Evolutionary conservation across 2,797 vertebrate genomes (phyloP), one percentile per base, ranked within the genome.

Genomic region (Tenualosa thibaudeaui): DNA sequence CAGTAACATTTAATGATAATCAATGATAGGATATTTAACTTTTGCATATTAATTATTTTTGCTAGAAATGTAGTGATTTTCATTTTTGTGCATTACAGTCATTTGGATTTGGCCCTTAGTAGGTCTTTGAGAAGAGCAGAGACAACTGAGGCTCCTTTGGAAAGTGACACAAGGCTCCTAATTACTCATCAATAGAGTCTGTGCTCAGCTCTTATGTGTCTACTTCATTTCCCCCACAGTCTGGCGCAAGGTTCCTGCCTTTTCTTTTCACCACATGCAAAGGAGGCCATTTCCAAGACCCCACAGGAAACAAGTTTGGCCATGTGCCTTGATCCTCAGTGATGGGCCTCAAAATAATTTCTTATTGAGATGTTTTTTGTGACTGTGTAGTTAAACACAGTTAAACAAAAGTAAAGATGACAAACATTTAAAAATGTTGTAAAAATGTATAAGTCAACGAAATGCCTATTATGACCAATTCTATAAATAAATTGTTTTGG

Each of bases 141-240:
- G 13, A 71, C 26, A 17, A 71, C 65, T 37, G 24, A 40, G 81
- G 19, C 85, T 88, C 87, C 81, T 84, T 88, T 88, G 84, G 90
- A 86, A 92, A 87, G 62, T 91, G 82, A 86, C 90, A 88, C 90
- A 62, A 71, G 84, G 65, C 46, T 88, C 81, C 90, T 86, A 91
- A 91, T 88, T 92, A 87, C 86, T 85, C 82, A 84, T 88, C 81
- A 90, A 83, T 84, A 85, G 17, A 81, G 83, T 24, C 13, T 78
- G 82, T 86, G 86, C 15, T 12, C 19, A 22, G 5, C 7, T 19
- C 71, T 78, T 82, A 86, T 68, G 65, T 49, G 87, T 88, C 88
- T 90, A 78, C 71, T 83, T 78, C 60, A 81, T 87, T 84, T 89
- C 85, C 89, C 81, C 85, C 22, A 37, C 4, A 86, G 58, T 56